Percentiles rank a stretch among this genome's conserved stretches.
phyloP scores from a whole-genome alignment of 2,888 invertebrate species.

The Coronaproctus castanopsis region DNA sequence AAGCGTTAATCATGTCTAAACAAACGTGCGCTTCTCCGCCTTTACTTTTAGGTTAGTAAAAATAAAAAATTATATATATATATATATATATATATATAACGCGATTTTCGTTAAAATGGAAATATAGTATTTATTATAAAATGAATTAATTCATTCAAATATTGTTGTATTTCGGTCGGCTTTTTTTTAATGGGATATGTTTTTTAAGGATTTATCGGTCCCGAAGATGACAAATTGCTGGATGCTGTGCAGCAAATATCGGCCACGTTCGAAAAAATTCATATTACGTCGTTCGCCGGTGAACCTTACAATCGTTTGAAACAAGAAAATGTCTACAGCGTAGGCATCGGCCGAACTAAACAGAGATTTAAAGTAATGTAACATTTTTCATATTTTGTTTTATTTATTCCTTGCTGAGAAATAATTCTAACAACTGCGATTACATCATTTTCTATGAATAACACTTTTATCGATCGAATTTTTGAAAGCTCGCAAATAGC shows the following conservation, averaged over 20 bases:
- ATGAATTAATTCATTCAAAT: too few species aligned
- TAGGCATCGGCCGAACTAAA: neutral
- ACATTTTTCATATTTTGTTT: too few species aligned
- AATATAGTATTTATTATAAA: too few species aligned
- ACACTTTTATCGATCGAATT: too few species aligned
- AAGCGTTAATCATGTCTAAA: slow-evolving; percentile 26
- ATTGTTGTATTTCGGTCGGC: too few species aligned
- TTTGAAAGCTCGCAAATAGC: too few species aligned
- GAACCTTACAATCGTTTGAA: neutral
- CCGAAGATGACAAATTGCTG: neutral
- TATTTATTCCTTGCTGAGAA: too few species aligned
- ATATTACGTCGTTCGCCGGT: neutral
- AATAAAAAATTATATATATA: neutral
- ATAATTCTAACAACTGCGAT: too few species aligned
- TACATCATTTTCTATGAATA: too few species aligned
- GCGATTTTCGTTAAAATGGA: neutral
- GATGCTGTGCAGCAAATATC: neutral
- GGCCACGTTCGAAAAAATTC: neutral
- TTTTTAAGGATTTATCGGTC: neutral
- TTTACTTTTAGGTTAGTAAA: slow-evolving; percentile 25
- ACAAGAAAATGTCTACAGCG: neutral
- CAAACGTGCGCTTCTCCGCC: slow-evolving; percentile 27
- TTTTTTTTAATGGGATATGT: neutral
- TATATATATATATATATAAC: neutral
- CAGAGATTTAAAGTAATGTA: neutral